These are phyloP conservation scores for Stichodactyla mertensii DNA, from an alignment of 64 coral and sea anemone genomes.

Conservation along the genomic window DNA sequence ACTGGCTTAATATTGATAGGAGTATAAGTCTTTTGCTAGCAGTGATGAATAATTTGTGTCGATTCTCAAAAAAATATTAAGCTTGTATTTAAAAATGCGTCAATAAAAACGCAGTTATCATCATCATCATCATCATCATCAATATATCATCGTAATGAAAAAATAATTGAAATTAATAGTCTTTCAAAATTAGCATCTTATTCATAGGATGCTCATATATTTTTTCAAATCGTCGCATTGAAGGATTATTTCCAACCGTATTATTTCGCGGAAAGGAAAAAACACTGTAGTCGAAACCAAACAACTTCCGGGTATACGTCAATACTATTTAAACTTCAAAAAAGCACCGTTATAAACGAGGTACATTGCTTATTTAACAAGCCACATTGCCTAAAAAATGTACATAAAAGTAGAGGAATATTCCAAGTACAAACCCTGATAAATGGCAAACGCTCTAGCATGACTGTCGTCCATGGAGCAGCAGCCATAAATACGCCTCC, in stretches of 20 bases:
- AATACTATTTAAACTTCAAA: slow-evolving; percentile 2
- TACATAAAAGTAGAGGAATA: not conserved
- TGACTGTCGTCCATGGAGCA: slow-evolving; percentile 70
- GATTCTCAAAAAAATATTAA: too few species aligned
- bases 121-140: too few species aligned
- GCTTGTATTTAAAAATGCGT: too few species aligned
- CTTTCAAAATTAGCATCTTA: not conserved
- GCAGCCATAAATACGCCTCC: slow-evolving; percentile 80
- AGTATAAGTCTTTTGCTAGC: too few species aligned
- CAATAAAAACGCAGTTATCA: too few species aligned
- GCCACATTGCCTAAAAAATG: not conserved
- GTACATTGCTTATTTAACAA: not conserved
- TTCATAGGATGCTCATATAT: not conserved
- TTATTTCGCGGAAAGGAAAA: not conserved
- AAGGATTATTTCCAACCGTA: not conserved
- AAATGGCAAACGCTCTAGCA: slow-evolving; percentile 80
- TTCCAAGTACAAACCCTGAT: slow-evolving; percentile 34
- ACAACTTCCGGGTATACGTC: not conserved
- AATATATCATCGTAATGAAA: too few species aligned
- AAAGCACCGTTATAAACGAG: not conserved
- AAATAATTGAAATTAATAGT: too few species aligned
- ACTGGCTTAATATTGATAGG: too few species aligned
- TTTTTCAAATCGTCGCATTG: not conserved
- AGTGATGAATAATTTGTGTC: too few species aligned
- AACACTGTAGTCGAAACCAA: not conserved